These are phyloP conservation scores for Holcopasites calliopsidis DNA, from an alignment of 1,140 invertebrate species.

Conservation along the genomic window DNA sequence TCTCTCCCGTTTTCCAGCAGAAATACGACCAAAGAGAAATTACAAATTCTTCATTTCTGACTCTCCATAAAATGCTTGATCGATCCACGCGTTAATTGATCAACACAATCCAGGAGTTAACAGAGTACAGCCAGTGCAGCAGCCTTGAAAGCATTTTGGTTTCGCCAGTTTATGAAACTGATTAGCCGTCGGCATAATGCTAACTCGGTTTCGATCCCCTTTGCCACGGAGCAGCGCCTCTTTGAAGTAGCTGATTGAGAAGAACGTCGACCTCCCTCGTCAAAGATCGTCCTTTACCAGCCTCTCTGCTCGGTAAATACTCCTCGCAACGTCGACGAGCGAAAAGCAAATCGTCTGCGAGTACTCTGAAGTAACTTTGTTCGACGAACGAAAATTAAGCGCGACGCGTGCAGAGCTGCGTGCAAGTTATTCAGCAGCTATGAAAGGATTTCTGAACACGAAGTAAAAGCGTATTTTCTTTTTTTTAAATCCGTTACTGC, in stretches of 20 bases:
- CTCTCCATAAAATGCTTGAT: neutral
- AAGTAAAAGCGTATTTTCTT: no score
- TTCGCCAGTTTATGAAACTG: conserved; percentile 23
- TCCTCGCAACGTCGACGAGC: neutral
- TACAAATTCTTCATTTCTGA: neutral
- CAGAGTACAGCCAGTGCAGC: no score
- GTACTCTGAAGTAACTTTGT: neutral
- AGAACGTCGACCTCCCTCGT: neutral
- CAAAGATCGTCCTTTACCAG: neutral
- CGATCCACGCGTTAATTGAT: neutral
- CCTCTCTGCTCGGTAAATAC: neutral
- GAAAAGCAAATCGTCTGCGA: neutral
- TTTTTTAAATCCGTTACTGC: neutral
- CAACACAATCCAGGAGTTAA: neutral
- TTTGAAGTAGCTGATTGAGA: conserved; percentile 27
- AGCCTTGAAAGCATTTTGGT: neutral
- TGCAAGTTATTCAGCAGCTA: conserved; percentile 27
- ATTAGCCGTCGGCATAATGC: neutral
- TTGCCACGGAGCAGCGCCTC: neutral
- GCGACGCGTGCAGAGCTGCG: no score
- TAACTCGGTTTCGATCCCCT: conserved; percentile 14
- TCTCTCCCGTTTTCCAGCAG: no score
- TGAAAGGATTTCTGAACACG: no score
- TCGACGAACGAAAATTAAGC: conserved; percentile 2
- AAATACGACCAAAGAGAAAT: no score